A percentile compares a stretch with the other conserved stretches of the same genome.
Conservation (phyloP, 2,888 invertebrate genomes). For the Hemistola chrysoprasaria region DNA sequence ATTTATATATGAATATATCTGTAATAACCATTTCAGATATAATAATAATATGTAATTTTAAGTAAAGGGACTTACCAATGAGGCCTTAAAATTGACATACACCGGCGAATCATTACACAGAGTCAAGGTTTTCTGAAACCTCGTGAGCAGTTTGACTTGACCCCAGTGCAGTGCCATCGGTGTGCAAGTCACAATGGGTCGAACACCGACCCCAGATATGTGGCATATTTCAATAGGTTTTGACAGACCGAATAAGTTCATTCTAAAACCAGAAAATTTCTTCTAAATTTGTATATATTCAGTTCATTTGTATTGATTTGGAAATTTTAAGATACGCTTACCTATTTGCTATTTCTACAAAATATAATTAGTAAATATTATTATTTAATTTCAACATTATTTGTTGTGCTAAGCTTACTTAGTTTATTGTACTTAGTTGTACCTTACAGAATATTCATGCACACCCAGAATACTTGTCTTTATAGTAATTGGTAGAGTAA, state of each 20-base stretch:
- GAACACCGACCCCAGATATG: constrained; percentile 81
- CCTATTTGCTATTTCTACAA: too few species aligned
- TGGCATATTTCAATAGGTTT: constrained; percentile 69
- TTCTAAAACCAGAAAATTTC: constrained; percentile 30
- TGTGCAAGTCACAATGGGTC: constrained; percentile 84
- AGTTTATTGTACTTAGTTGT: too few species aligned
- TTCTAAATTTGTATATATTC: neutral
- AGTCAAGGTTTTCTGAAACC: constrained; percentile 70
- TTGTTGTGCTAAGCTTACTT: too few species aligned
- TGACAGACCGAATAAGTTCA: constrained; percentile 67
- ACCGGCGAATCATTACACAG: constrained; percentile 88
- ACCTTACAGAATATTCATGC: constrained; percentile 66
- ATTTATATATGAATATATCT: too few species aligned
- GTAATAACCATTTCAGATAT: too few species aligned
- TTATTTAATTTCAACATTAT: too few species aligned
- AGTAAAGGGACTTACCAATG: constrained; percentile 78
- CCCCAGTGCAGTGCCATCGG: constrained; percentile 85
- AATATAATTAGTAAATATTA: too few species aligned
- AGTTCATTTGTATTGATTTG: too few species aligned
- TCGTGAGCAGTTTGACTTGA: constrained; percentile 80
- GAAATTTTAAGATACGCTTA: too few species aligned
- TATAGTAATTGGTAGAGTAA: constrained; percentile 65
- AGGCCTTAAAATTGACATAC: constrained; percentile 77
- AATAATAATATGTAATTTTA: neutral
- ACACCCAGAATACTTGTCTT: constrained; percentile 66